Conservation (phyloP, 1,140 invertebrate genomes). For the Drosophila ananassae region DNA sequence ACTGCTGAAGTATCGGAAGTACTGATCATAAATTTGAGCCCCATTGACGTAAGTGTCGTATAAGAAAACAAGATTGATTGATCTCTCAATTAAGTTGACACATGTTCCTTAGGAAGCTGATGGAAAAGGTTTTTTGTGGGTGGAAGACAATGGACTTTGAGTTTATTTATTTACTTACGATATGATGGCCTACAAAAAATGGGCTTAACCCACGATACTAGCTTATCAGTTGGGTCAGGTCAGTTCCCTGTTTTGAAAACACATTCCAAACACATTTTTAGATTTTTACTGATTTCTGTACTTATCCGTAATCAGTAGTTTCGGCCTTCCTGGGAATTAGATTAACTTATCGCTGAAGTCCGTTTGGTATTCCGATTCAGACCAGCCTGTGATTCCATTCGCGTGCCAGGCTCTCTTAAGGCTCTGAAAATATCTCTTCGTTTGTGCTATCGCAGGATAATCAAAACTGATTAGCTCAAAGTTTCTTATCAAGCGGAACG, state of each 20-base stretch:
- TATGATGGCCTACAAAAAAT: background rate
- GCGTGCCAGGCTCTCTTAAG: conserved; percentile 36
- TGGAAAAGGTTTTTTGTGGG: conserved; percentile 8
- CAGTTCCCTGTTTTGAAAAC: conserved; percentile 2
- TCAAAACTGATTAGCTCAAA: conserved; percentile 17
- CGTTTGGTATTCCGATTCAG: background rate
- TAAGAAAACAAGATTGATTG: conserved; percentile 32
- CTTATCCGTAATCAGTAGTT: background rate
- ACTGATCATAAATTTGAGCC: conserved; percentile 16
- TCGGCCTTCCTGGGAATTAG: background rate
- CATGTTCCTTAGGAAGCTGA: conserved; percentile 11
- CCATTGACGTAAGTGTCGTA: conserved; percentile 21
- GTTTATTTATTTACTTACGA: background rate
- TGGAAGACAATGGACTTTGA: conserved; percentile 12
- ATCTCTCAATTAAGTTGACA: conserved; percentile 36
- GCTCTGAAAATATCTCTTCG: conserved; percentile 2
- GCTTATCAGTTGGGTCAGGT: conserved; percentile 6
- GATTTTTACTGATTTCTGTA: background rate
- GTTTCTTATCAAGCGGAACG: conserved; percentile 15
- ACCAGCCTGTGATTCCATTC: conserved; percentile 25
- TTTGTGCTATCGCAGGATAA: conserved; percentile 29
- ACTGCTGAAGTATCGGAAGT: conserved; percentile 19
- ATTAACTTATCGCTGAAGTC: conserved; percentile 11
- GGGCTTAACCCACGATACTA: background rate
- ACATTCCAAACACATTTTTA: background rate